Conservation (phyloP, 37 sponge, comb jelly and placozoan genomes). For the Ianthella basta region DNA sequence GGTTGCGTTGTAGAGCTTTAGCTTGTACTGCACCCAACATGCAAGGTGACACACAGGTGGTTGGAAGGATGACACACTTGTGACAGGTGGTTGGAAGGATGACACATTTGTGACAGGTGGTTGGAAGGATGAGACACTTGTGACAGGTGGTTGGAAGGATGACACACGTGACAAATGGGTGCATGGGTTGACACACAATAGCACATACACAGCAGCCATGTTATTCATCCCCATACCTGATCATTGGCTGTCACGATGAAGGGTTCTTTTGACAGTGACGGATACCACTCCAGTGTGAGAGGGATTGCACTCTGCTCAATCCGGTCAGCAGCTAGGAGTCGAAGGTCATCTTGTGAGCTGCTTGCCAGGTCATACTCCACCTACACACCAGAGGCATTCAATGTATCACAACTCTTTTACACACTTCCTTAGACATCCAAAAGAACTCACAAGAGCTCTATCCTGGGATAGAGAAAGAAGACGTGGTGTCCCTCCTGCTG, state of each 20-base stretch:
- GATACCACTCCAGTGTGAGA: slow-evolving; percentile 83
- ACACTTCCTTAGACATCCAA: not conserved
- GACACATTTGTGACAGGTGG: not conserved
- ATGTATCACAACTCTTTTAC: not conserved
- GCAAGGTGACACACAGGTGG: not conserved
- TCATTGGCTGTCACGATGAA: slow-evolving; percentile 89
- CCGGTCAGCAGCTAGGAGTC: slow-evolving; percentile 64
- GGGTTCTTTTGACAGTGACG: slow-evolving; percentile 91
- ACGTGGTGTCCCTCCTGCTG: slow-evolving; percentile 68
- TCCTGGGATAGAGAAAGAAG: slow-evolving; percentile 87
- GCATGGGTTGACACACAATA: too few relatives aligned
- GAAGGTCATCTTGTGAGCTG: slow-evolving; percentile 79
- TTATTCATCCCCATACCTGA: slow-evolving; percentile 72
- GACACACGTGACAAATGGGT: too few relatives aligned
- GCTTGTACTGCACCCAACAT: slow-evolving; percentile 74
- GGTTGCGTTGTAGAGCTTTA: slow-evolving; percentile 91
- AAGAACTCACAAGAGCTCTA: slow-evolving; percentile 64
- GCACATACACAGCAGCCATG: too few relatives aligned
- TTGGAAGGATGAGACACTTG: not conserved
- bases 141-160: not conserved
- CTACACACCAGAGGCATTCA: slow-evolving; percentile 31
- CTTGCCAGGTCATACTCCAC: slow-evolving; percentile 91
- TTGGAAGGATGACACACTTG: not conserved
- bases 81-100: not conserved
- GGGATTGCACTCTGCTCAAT: slow-evolving; percentile 97